Evolutionary conservation across 92 coral and sea anemone species (phyloP).

Genomic region (Porites evermanni): DNA sequence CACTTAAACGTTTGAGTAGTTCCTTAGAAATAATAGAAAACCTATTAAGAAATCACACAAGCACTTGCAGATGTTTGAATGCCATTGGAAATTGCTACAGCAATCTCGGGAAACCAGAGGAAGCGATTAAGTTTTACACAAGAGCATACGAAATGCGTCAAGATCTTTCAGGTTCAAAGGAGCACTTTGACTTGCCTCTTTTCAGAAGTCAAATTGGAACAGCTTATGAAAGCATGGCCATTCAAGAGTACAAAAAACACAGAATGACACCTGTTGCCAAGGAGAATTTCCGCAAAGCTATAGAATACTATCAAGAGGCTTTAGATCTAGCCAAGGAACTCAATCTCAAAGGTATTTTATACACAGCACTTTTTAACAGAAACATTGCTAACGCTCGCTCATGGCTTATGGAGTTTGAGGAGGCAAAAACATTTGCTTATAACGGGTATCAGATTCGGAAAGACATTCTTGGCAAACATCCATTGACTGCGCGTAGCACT

Average conservation of each 20-base stretch:
- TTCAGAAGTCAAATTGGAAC: slow-evolving; percentile 8
- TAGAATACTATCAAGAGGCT: slow-evolving; percentile 57
- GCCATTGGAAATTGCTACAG: slow-evolving; percentile 65
- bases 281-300: slow-evolving; percentile 14
- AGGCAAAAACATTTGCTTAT: slow-evolving; percentile 46
- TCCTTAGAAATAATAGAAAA: slow-evolving; percentile 28
- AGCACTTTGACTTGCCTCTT: slow-evolving; percentile 57
- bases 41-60: slow-evolving; percentile 50
- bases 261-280: not conserved
- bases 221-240: slow-evolving; percentile 38
- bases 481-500: slow-evolving; percentile 53
- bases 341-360: slow-evolving; percentile 29
- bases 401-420: slow-evolving; percentile 19
- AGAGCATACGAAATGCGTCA: slow-evolving; percentile 58
- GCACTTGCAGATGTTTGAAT: slow-evolving; percentile 59
- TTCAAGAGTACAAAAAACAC: too few relatives aligned
- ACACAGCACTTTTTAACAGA: slow-evolving; percentile 58
- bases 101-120: slow-evolving; percentile 14
- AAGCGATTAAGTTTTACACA: slow-evolving; percentile 41
- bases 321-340: slow-evolving; percentile 58
- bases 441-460: slow-evolving; percentile 56
- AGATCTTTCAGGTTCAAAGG: slow-evolving; percentile 40
- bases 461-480: slow-evolving; percentile 61
- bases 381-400: slow-evolving; percentile 64
- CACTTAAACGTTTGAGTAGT: slow-evolving; percentile 1